Conservation (phyloP, 2,797 vertebrate species). For the Lepus townsendii region DNA sequence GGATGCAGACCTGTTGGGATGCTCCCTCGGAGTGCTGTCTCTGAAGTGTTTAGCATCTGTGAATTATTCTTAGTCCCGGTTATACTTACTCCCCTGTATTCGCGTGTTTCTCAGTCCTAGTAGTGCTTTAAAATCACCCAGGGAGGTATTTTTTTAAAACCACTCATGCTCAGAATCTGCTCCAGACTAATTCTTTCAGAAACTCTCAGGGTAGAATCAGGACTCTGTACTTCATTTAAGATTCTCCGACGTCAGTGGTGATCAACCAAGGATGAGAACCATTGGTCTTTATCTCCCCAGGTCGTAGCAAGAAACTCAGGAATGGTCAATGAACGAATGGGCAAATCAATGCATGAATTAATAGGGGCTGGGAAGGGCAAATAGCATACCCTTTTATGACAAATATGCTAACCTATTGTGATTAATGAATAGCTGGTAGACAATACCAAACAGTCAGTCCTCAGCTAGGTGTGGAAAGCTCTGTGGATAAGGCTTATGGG, state of each 20-base stretch:
- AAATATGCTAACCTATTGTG: not conserved
- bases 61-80: not conserved
- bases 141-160: not conserved
- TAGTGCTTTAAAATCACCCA: not conserved
- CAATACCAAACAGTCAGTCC: not conserved
- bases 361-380: not conserved
- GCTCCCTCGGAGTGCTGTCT: not conserved
- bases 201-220: not conserved
- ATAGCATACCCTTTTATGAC: not conserved
- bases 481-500: not conserved
- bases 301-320: not conserved
- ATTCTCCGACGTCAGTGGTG: not conserved
- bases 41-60: not conserved
- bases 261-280: not conserved
- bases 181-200: not conserved
- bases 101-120: not conserved
- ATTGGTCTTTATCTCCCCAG: not conserved
- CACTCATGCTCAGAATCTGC: not conserved
- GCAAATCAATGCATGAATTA: not conserved
- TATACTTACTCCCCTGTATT: not conserved
- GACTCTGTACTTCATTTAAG: not conserved
- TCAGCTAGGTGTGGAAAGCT: not conserved
- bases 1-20: too few relatives aligned
- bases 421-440: not conserved
- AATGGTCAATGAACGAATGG: not conserved